phyloP scores from a whole-genome alignment of 2,797 vertebrate genomes.

The Tapera naevia region DNA sequence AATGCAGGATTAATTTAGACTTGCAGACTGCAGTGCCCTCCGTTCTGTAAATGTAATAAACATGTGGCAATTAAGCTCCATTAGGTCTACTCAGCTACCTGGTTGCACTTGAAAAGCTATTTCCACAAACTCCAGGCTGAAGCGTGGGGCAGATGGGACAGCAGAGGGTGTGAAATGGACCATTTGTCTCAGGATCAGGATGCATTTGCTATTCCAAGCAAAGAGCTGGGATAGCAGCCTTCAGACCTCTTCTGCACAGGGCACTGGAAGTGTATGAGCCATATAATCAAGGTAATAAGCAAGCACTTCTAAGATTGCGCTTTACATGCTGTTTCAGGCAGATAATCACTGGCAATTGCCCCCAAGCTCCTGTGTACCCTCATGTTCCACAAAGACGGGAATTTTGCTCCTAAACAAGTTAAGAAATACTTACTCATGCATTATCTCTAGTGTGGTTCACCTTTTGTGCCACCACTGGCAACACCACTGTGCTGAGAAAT shows the following conservation, averaged over 20 bases:
- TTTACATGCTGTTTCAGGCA: neutral
- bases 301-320: neutral
- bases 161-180: neutral
- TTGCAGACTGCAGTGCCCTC: constrained; percentile 19
- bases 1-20: constrained; percentile 39
- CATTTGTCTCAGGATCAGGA: neutral
- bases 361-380: neutral
- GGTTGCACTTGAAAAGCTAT: neutral
- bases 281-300: neutral
- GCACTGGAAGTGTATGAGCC: neutral
- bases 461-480: accelerated
- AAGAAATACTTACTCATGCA: neutral
- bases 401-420: neutral
- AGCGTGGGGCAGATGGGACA: neutral
- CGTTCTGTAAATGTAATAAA: constrained; percentile 30
- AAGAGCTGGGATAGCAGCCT: neutral
- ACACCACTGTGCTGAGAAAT: neutral
- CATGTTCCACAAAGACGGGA: neutral
- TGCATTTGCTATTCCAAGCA: neutral
- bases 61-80: constrained; percentile 29
- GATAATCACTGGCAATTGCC: neutral
- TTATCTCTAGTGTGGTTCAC: neutral
- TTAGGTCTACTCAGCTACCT: constrained; percentile 32
- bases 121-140: constrained; percentile 11
- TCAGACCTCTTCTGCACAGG: neutral